Evolutionary conservation across 1,140 invertebrate genomes (phyloP).

Genomic region (Drosophila guanche): DNA sequence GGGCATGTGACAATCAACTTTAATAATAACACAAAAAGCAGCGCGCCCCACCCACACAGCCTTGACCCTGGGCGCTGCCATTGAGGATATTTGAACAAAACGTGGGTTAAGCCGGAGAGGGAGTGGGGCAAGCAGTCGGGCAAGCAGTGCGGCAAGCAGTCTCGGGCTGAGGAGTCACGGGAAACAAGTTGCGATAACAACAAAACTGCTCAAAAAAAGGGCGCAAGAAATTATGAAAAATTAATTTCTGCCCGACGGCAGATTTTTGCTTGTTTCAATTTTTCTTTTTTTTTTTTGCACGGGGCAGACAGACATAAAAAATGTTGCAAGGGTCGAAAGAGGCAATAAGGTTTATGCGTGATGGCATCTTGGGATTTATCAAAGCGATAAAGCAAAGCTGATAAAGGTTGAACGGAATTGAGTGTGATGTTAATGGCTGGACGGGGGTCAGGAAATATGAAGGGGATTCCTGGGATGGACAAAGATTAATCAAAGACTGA

Average conservation of each 20-base stretch:
- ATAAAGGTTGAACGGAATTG: constrained; percentile 47
- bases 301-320: constrained; percentile 70
- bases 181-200: constrained; percentile 77
- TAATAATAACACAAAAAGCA: constrained; percentile 67
- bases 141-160: too few species aligned
- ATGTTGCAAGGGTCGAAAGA: constrained; percentile 57
- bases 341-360: constrained; percentile 37
- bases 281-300: constrained; percentile 15
- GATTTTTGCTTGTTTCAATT: constrained; percentile 50
- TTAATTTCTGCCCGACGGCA: constrained; percentile 80
- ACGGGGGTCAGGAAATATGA: too few species aligned
- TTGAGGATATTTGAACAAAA: constrained; percentile 47
- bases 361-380: constrained; percentile 16
- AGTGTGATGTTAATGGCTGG: too few species aligned
- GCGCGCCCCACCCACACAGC: constrained; percentile 41
- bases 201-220: constrained; percentile 59
- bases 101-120: constrained; percentile 43
- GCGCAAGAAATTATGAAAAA: constrained; percentile 82
- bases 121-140: background rate
- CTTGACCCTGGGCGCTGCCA: constrained; percentile 62
- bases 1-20: constrained; percentile 76
- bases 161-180: constrained; percentile 14
- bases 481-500: too few species aligned
- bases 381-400: constrained; percentile 31
- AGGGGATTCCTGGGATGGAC: too few species aligned